A percentile compares a stretch with the other conserved stretches of the same genome.
Conservation (phyloP, 2,113 vertebrate species). For the Silurus meridionalis region DNA sequence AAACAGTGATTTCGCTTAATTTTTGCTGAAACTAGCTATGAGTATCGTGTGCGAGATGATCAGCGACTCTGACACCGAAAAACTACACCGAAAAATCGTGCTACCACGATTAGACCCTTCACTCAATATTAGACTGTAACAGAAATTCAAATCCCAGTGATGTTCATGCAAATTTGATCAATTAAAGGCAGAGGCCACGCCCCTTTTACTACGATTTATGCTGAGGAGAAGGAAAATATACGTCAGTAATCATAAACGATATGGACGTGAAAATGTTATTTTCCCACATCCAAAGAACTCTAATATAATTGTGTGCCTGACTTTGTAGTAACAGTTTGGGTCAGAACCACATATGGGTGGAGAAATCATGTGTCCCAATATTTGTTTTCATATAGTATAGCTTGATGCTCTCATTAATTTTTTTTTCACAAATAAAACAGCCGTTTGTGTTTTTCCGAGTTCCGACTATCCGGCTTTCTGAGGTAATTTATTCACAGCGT, state of each 20-base stretch:
- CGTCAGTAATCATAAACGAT: too few relatives aligned
- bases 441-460: not conserved
- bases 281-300: too few relatives aligned
- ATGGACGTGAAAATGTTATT: too few relatives aligned
- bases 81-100: not conserved
- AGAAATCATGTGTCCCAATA: too few relatives aligned
- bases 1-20: not conserved
- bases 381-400: too few relatives aligned
- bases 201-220: not conserved
- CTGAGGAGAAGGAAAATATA: not conserved
- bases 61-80: not conserved
- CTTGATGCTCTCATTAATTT: too few relatives aligned
- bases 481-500: not conserved
- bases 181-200: not conserved
- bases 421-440: too few relatives aligned
- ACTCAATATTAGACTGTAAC: not conserved
- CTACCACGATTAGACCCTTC: not conserved
- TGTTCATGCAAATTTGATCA: not conserved
- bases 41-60: not conserved
- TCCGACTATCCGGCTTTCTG: not conserved
- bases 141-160: not conserved
- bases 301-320: too few relatives aligned
- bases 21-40: not conserved
- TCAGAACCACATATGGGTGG: too few relatives aligned
- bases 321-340: too few relatives aligned